Percentiles rank a stretch among this genome's conserved stretches.
Evolutionary conservation across 2,113 vertebrate genomes (phyloP).

Genomic region (Gila orcuttii): DNA sequence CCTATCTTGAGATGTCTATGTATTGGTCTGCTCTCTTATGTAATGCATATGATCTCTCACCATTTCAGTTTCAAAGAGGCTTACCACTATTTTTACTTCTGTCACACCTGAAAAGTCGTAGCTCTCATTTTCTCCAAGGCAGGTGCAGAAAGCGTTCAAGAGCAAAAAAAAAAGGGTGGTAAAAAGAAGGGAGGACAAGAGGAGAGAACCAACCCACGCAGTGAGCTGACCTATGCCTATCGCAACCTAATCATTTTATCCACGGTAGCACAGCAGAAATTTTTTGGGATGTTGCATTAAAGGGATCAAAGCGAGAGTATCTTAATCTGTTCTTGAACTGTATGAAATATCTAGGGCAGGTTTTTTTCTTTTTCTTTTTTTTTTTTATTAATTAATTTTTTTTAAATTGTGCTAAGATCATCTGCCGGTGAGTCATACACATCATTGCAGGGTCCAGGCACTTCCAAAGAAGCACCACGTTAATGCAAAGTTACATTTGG

Average conservation of each 20-base stretch:
- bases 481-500: constrained; percentile 58
- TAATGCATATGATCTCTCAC: not conserved
- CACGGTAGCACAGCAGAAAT: constrained; percentile 43
- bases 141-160: constrained; percentile 9
- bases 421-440: constrained; percentile 59
- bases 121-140: not conserved
- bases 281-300: constrained; percentile 55
- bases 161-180: not conserved
- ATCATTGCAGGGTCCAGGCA: constrained; percentile 43
- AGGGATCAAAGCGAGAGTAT: constrained; percentile 61
- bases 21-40: not conserved
- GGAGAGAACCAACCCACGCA: not conserved
- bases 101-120: constrained; percentile 2
- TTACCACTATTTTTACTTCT: constrained; percentile 12
- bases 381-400: too few relatives aligned
- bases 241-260: constrained; percentile 51
- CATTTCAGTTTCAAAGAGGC: not conserved
- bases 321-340: constrained; percentile 60
- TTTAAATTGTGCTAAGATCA: constrained; percentile 54
- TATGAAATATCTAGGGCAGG: constrained; percentile 63
- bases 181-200: not conserved
- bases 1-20: not conserved
- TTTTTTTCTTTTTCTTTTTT: constrained; percentile 16
- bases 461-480: constrained; percentile 38
- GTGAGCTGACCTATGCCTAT: constrained; percentile 48